A percentile compares a stretch with the other conserved stretches of the same genome.
Conservation (phyloP, 1,140 invertebrate genomes). For the Drosophila setifemur region DNA sequence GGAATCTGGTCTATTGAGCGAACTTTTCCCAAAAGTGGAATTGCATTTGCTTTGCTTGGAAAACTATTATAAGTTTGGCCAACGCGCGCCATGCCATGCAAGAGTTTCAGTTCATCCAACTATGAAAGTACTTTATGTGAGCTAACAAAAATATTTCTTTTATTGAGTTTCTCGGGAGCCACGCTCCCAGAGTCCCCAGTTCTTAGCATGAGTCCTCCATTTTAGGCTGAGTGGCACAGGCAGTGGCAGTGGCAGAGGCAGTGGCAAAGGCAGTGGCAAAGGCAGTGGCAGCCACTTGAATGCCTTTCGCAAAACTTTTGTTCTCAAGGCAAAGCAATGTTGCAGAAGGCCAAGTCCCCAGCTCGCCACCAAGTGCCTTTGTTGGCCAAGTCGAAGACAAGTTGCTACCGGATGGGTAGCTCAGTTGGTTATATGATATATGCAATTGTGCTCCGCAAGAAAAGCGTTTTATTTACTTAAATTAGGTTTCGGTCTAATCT, state of each 20-base stretch:
- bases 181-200: not conserved
- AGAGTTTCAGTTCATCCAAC: conserved; percentile 78
- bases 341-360: conserved; percentile 41
- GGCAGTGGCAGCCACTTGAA: conserved; percentile 30
- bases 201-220: conserved; percentile 4
- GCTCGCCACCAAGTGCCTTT: conserved; percentile 54
- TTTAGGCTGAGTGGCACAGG: conserved; percentile 53
- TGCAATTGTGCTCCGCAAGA: conserved; percentile 17
- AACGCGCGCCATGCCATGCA: conserved; percentile 30
- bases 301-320: conserved; percentile 52
- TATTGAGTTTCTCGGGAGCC: conserved; percentile 63
- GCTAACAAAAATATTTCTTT: conserved; percentile 81
- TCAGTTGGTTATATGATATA: conserved; percentile 31
- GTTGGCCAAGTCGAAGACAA: conserved; percentile 59
- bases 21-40: conserved; percentile 73
- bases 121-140: conserved; percentile 79
- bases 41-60: conserved; percentile 79
- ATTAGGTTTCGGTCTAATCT: not conserved
- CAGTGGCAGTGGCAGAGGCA: not conserved
- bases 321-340: conserved; percentile 41
- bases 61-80: conserved; percentile 76
- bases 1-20: conserved; percentile 56
- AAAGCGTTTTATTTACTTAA: conserved; percentile 58
- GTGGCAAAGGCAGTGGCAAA: conserved; percentile 14
- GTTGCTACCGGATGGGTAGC: conserved; percentile 33